Percentiles rank a stretch among this genome's conserved stretches.
Evolutionary conservation across 2,113 vertebrate species (phyloP).

Genomic region (Aegithalos caudatus): DNA sequence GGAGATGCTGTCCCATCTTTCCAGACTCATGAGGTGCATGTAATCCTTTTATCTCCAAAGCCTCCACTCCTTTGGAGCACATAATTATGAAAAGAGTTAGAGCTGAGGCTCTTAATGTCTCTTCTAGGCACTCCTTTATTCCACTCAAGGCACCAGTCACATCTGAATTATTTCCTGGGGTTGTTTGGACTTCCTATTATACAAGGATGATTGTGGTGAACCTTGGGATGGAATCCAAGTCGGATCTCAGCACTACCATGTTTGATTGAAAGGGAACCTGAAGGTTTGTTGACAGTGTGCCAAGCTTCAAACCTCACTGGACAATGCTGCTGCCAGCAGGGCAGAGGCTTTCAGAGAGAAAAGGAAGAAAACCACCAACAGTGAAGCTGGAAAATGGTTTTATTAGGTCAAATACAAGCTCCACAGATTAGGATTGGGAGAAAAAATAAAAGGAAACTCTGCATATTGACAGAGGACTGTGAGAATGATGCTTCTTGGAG

Average conservation of each 20-base stretch:
- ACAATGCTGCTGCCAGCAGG: conserved; percentile 30
- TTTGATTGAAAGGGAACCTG: conserved; percentile 12
- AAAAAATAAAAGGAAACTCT: neutral
- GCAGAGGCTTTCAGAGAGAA: neutral
- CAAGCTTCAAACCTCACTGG: neutral
- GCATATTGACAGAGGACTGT: neutral
- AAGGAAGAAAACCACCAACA: conserved; percentile 21
- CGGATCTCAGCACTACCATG: neutral
- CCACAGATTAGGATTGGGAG: neutral
- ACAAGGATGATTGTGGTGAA: neutral
- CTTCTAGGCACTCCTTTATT: conserved; percentile 13
- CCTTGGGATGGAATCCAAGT: conserved; percentile 39
- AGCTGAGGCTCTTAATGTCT: neutral
- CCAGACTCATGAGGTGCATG: neutral
- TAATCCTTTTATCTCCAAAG: conserved; percentile 44
- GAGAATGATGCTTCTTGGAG: neutral
- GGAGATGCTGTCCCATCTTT: neutral
- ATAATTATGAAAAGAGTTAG: conserved; percentile 7
- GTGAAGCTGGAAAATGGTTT: neutral
- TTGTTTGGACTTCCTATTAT: conserved; percentile 44
- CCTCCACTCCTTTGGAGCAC: neutral
- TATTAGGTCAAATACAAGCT: neutral
- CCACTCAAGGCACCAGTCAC: neutral
- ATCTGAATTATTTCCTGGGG: conserved; percentile 55
- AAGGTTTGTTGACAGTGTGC: neutral